phyloP scores from a whole-genome alignment of 2,888 invertebrate species.

The Orthosia cruda region DNA sequence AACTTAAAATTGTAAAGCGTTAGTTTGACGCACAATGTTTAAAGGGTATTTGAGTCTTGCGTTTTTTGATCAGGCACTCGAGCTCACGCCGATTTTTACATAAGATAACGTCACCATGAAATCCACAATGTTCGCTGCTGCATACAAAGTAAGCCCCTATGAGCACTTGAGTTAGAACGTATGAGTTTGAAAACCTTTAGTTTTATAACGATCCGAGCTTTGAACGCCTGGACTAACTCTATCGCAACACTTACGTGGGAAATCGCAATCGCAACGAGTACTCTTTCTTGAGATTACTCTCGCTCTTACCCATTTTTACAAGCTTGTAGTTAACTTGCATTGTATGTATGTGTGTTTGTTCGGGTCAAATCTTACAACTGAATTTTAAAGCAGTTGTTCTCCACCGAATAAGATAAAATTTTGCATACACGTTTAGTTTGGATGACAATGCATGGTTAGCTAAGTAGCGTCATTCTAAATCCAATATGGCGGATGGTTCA shows the following conservation, averaged over 20 bases:
- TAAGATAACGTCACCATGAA: neutral
- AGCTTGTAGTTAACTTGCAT: too few relatives aligned
- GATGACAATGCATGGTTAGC: too few relatives aligned
- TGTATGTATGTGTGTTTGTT: too few relatives aligned
- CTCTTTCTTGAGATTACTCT: too few relatives aligned
- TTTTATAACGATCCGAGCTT: neutral
- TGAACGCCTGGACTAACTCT: constrained; percentile 14
- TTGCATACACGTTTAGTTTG: too few relatives aligned
- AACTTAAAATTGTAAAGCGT: neutral
- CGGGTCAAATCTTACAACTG: too few relatives aligned
- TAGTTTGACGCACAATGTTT: neutral
- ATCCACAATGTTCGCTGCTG: neutral
- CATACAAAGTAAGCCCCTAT: neutral
- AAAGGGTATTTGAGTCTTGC: neutral
- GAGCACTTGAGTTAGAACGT: neutral
- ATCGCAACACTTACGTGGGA: constrained; percentile 3
- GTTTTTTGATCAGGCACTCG: neutral
- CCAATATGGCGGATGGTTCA: too few relatives aligned
- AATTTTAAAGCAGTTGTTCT: too few relatives aligned
- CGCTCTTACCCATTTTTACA: too few relatives aligned
- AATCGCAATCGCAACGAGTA: neutral
- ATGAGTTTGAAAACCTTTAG: neutral
- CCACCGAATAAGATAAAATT: too few relatives aligned
- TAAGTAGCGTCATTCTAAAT: too few relatives aligned
- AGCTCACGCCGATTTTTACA: neutral